Evolutionary conservation across 2,797 vertebrate genomes (phyloP).

Genomic region (Zenarchopterus dispar): DNA sequence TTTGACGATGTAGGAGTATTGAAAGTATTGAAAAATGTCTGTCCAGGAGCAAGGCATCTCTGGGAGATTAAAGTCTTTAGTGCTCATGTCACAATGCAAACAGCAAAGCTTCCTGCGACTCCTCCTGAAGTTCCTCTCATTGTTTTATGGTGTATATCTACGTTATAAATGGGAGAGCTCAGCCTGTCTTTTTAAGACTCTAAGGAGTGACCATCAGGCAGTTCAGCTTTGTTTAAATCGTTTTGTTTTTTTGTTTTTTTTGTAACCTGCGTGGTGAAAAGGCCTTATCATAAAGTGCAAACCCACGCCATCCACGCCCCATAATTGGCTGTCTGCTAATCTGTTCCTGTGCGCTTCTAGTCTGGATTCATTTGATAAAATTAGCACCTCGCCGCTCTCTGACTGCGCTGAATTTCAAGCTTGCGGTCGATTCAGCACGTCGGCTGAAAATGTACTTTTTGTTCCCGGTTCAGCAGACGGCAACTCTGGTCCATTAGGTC

Average conservation of each 20-base stretch:
- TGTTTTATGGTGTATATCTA: constrained; percentile 54
- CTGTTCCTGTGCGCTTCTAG: constrained; percentile 27
- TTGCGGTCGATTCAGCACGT: constrained; percentile 15
- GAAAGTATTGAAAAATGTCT: neutral
- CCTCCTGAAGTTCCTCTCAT: constrained; percentile 78
- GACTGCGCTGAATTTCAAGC: neutral
- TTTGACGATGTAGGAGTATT: too few species aligned
- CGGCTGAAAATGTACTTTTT: constrained; percentile 21
- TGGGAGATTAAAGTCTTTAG: constrained; percentile 67
- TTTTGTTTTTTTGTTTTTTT: neutral
- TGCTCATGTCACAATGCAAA: constrained; percentile 72
- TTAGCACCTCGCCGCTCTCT: constrained; percentile 1
- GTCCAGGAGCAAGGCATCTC: constrained; percentile 45
- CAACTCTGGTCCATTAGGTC: constrained; percentile 32
- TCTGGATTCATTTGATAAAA: constrained; percentile 57
- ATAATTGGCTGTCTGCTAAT: constrained; percentile 29
- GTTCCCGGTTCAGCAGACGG: constrained; percentile 15
- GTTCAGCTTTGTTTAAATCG: constrained; percentile 10
- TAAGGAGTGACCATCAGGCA: constrained; percentile 15
- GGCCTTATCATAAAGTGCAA: constrained; percentile 43
- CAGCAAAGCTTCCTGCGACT: constrained; percentile 61
- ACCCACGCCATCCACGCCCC: constrained; percentile 45
- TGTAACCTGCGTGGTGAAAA: neutral
- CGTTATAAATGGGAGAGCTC: constrained; percentile 20
- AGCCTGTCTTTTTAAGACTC: constrained; percentile 15